phyloP scores from a whole-genome alignment of 2,113 vertebrate genomes.

The Pycnonotus jocosus region DNA sequence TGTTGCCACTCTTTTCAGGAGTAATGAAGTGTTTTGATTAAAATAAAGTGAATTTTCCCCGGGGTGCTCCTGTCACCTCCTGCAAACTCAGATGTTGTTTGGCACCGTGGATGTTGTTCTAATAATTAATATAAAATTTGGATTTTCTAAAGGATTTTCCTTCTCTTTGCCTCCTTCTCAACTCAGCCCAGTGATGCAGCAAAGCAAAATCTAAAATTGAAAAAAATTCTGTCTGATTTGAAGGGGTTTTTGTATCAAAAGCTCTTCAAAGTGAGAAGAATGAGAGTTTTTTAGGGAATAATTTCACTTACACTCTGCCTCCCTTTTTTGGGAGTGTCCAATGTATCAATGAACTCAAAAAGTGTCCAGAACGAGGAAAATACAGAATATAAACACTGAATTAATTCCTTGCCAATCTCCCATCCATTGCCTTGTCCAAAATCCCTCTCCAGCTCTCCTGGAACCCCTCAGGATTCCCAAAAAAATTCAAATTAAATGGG shows the following conservation, averaged over 20 bases:
- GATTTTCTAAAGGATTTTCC: not conserved
- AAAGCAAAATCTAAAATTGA: not conserved
- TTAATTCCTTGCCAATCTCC: not conserved
- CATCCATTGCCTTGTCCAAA: not conserved
- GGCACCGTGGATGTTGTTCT: accelerated
- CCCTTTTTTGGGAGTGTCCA: not conserved
- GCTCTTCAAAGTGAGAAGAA: not conserved
- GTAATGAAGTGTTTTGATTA: not conserved
- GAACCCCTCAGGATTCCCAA: not conserved
- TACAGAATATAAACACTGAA: not conserved
- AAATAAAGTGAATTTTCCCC: not conserved
- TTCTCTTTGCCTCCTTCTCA: not conserved
- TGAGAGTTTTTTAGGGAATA: not conserved
- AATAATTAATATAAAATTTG: not conserved
- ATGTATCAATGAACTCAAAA: accelerated
- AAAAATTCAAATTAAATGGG: accelerated
- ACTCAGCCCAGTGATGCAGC: accelerated
- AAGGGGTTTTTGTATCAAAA: not conserved
- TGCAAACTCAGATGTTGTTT: not conserved
- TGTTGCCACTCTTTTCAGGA: not conserved
- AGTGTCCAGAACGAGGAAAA: not conserved
- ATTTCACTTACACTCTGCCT: not conserved
- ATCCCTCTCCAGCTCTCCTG: not conserved
- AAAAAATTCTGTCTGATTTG: not conserved
- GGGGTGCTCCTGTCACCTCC: not conserved